These are phyloP conservation scores for Cephalophus harveyi DNA, from an alignment of 2,113 vertebrate species.

Conservation along the genomic window DNA sequence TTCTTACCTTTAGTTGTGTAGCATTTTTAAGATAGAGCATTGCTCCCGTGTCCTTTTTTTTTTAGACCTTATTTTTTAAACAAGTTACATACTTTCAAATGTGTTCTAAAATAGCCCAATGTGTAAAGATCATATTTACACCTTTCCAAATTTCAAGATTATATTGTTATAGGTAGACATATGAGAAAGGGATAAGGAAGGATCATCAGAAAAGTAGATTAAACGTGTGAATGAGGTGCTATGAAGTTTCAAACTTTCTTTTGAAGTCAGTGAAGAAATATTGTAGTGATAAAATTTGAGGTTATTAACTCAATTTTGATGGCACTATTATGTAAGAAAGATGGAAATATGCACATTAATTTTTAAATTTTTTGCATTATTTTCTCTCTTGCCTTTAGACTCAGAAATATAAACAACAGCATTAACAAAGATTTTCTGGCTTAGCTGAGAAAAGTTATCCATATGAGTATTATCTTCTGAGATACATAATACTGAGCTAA, in stretches of 20 bases:
- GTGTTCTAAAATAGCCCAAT: neutral
- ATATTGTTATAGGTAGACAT: neutral
- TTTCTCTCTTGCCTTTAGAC: neutral
- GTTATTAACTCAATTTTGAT: neutral
- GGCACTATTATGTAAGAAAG: neutral
- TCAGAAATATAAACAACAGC: neutral
- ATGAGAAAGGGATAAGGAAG: neutral
- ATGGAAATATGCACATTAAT: neutral
- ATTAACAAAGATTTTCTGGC: neutral
- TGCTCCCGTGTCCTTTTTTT: neutral
- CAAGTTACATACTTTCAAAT: neutral
- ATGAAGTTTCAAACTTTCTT: neutral
- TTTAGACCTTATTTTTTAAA: neutral
- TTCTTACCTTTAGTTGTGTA: neutral
- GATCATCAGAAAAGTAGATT: neutral
- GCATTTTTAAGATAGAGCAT: neutral
- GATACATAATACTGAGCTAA: conserved; percentile 31
- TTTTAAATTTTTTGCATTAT: neutral
- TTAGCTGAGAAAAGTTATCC: conserved; percentile 21
- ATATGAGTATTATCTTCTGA: conserved; percentile 39
- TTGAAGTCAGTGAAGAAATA: neutral
- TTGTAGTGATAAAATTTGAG: neutral
- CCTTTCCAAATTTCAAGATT: neutral
- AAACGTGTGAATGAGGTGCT: neutral
- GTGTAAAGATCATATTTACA: neutral